Base-by-base conservation (phyloP, 1,140 invertebrate species). In the Luehdorfia chinensis region DNA sequence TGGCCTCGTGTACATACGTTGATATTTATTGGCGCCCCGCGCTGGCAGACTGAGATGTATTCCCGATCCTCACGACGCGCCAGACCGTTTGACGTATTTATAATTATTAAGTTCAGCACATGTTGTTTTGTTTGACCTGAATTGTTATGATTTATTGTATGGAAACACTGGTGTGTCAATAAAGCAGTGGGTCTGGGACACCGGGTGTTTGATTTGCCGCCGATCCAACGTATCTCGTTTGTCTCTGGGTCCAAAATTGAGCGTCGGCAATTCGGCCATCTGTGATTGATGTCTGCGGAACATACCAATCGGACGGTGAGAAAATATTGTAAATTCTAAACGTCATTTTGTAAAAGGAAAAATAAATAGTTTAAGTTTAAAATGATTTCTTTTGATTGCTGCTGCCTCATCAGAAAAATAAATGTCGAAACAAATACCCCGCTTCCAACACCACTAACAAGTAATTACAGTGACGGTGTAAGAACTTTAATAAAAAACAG, bases 81-180 rank as follows among this genome's bases (percentile, higher is more conserved):
- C 77, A 79, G 76, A 66, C 69, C 62, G 71, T 73, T 61, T 63
- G 57, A 70, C 73, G 59, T 79, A 77, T 78, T 78, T 75, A 73
- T 76, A 60, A 69, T 63, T 67, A 76, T 77, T 79, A 73, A 80
- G 77, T 80, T 84, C 75, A 73, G 73, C 77, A 79, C 77, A 75
- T 75, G 78, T 85, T 85, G 77, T 85, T 85, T 85, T 85, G 78
- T 85, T 85, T 81, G 78, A 79, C 75, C 70, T 79, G 71, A 83
- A 79, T 83, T 85, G 81, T 85, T 85, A 85, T 85, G 77, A 83
- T 81, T 85, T 84, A 79, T 81, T 85, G 77, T 85, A 83, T 76
- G 68, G 68, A 75, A 74, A 79, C 73, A 75, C 80, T 84, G 80
- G 76, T 81, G 66, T 78, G 77, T 85, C 78, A 85, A 83, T 85